These are phyloP conservation scores for Scomber japonicus DNA, from an alignment of 2,113 vertebrate genomes.

Conservation along the genomic window DNA sequence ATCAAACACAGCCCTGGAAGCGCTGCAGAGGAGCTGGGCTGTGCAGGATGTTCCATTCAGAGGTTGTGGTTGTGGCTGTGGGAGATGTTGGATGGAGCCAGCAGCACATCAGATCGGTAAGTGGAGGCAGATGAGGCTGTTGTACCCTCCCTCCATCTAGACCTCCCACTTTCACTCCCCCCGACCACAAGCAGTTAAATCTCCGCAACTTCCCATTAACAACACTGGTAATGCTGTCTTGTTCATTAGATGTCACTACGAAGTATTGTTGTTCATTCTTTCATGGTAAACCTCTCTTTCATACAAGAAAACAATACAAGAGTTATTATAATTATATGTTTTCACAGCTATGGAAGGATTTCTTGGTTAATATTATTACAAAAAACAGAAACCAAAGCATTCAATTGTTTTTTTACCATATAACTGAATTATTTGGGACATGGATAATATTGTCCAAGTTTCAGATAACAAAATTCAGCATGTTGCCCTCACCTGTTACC, in stretches of 20 bases:
- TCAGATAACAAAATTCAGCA: background rate
- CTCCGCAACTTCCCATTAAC: conserved; percentile 46
- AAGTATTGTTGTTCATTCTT: conserved; percentile 14
- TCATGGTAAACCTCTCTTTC: background rate
- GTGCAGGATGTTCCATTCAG: conserved; percentile 63
- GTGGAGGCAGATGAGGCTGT: conserved; percentile 74
- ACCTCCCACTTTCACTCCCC: conserved; percentile 72
- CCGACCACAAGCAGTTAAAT: conserved; percentile 66
- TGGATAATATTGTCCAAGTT: background rate
- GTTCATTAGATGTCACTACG: conserved; percentile 23
- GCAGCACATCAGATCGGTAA: conserved; percentile 71
- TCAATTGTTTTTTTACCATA: too few relatives aligned
- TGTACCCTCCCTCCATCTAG: conserved; percentile 53
- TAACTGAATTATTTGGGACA: too few relatives aligned
- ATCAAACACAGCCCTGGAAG: conserved; percentile 63
- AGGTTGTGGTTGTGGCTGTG: conserved; percentile 72
- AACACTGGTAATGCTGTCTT: conserved; percentile 37
- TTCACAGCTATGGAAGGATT: conserved; percentile 13
- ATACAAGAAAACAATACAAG: background rate
- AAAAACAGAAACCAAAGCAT: conserved; percentile 4
- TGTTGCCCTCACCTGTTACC: conserved; percentile 2
- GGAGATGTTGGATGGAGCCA: conserved; percentile 60
- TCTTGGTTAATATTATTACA: background rate
- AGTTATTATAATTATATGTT: conserved; percentile 13
- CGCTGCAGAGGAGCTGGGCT: conserved; percentile 45